phyloP scores from a whole-genome alignment of 2,888 invertebrate genomes.

The Pterostichus madidus region DNA sequence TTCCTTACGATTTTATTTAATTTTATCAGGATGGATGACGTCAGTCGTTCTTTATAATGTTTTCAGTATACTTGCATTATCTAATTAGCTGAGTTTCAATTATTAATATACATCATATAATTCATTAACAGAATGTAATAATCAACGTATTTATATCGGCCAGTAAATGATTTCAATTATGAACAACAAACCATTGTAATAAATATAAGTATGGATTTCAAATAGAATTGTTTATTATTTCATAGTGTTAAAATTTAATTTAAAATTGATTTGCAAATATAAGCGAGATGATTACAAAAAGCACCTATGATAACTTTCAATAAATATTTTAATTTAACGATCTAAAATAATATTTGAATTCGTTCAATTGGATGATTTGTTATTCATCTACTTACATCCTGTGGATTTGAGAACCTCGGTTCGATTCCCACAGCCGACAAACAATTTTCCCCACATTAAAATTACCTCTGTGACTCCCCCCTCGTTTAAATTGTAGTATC shows the following conservation, averaged over 20 bases:
- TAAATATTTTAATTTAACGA: slow-evolving; percentile 10
- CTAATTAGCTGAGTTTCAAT: slow-evolving; percentile 4
- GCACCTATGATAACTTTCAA: neutral
- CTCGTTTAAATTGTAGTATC: too few relatives aligned
- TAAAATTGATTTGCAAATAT: slow-evolving; percentile 15
- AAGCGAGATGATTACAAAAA: neutral
- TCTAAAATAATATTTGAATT: neutral
- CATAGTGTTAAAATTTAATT: neutral
- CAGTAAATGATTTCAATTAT: slow-evolving; percentile 13
- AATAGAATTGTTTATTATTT: neutral
- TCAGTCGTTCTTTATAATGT: too few relatives aligned
- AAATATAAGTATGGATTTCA: neutral
- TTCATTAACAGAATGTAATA: neutral
- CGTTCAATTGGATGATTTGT: neutral
- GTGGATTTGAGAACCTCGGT: too few relatives aligned
- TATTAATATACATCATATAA: neutral
- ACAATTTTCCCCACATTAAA: too few relatives aligned
- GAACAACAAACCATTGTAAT: neutral
- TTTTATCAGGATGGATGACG: too few relatives aligned
- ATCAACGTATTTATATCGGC: neutral
- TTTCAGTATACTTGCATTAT: too few relatives aligned
- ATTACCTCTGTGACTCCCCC: too few relatives aligned
- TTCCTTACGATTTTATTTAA: too few relatives aligned
- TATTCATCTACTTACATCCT: too few relatives aligned
- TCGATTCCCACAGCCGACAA: too few relatives aligned